A percentile compares a stretch with the other conserved stretches of the same genome.
phyloP scores from a whole-genome alignment of 2,113 vertebrate species.

The Hyperopisus bebe region DNA sequence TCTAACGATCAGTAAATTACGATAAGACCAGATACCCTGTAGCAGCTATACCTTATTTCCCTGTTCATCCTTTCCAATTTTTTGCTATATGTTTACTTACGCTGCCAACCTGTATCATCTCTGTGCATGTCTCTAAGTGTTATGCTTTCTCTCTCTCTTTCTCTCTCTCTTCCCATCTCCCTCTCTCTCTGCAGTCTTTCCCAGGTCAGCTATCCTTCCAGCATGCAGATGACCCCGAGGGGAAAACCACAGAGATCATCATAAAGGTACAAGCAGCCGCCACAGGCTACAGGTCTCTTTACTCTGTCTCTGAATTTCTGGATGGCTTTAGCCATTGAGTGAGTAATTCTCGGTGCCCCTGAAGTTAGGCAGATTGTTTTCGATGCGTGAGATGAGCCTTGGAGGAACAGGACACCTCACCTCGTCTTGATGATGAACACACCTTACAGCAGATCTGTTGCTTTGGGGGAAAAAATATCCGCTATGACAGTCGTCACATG shows the following conservation, averaged over 20 bases:
- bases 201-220: slow-evolving; percentile 73
- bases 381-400: background rate
- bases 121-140: background rate
- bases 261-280: slow-evolving; percentile 63
- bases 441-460: background rate
- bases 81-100: background rate
- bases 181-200: slow-evolving; percentile 52
- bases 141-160: background rate
- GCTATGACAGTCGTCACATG: background rate
- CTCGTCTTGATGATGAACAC: background rate
- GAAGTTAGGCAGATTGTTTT: background rate
- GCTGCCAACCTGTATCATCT: background rate
- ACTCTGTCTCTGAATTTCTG: background rate
- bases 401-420: background rate
- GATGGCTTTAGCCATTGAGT: background rate
- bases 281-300: background rate
- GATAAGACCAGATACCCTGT: background rate
- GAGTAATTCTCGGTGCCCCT: background rate
- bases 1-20: background rate
- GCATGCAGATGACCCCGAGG: slow-evolving; percentile 67
- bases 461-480: background rate
- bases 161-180: slow-evolving; percentile 28
- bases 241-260: slow-evolving; percentile 77
- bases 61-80: background rate
- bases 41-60: background rate